Conservation (phyloP, 2,113 vertebrate species). For the Pitta sordida region DNA sequence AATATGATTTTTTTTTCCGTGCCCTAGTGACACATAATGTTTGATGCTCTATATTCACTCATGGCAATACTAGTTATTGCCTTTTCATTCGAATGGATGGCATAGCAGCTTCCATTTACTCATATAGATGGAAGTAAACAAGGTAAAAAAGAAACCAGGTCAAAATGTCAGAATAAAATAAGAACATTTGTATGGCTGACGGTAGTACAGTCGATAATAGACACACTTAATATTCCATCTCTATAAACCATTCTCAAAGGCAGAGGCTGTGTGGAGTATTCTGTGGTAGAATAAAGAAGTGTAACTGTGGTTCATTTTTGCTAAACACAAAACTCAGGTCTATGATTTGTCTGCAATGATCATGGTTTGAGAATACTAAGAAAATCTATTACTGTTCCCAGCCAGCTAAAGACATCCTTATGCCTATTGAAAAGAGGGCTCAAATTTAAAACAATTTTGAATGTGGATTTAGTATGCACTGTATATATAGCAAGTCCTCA, state of each 20-base stretch:
- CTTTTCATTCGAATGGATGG: constrained; percentile 48
- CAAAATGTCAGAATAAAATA: constrained; percentile 62
- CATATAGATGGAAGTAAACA: constrained; percentile 44
- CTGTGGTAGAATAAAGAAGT: constrained; percentile 13
- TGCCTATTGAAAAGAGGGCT: neutral
- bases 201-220: constrained; percentile 38
- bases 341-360: constrained; percentile 30
- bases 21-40: neutral
- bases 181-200: constrained; percentile 24
- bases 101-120: constrained; percentile 56
- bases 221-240: constrained; percentile 61
- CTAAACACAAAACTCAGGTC: constrained; percentile 10
- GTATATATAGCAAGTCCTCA: neutral
- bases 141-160: constrained; percentile 58
- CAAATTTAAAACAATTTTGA: constrained; percentile 21
- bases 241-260: constrained; percentile 34
- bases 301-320: constrained; percentile 22
- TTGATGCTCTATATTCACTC: constrained; percentile 37
- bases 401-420: neutral
- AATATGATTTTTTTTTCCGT: constrained; percentile 1
- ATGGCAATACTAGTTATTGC: constrained; percentile 37
- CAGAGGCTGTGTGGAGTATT: constrained; percentile 17
- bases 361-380: neutral
- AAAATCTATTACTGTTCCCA: constrained; percentile 8
- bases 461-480: neutral